Conservation (phyloP, 2,888 invertebrate species). For the Corbicula japonica region DNA sequence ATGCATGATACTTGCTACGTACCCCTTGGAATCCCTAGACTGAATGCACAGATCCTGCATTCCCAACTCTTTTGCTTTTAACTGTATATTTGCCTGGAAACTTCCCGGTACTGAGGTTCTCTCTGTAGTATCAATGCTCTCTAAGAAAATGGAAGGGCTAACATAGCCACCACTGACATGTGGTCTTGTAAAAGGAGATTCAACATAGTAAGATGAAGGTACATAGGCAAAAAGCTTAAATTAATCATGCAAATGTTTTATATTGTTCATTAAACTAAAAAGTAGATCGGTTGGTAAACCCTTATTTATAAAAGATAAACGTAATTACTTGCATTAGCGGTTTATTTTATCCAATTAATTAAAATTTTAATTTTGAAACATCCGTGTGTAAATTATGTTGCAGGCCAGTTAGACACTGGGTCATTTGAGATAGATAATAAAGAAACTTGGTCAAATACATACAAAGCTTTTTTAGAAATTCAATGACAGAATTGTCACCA, state of each 20-base stretch:
- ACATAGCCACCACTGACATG: constrained; percentile 9
- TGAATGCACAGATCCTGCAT: constrained; percentile 19
- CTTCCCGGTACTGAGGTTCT: background rate
- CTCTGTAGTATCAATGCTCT: background rate
- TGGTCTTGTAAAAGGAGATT: too few relatives aligned
- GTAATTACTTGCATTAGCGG: too few relatives aligned
- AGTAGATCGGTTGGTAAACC: background rate
- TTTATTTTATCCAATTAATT: too few relatives aligned
- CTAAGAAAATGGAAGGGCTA: background rate
- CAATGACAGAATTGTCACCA: too few relatives aligned
- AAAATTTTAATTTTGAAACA: too few relatives aligned
- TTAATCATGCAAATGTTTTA: background rate
- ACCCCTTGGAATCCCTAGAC: background rate
- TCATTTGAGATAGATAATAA: too few relatives aligned
- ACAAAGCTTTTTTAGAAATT: too few relatives aligned
- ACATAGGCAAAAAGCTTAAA: background rate
- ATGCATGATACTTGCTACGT: too few relatives aligned
- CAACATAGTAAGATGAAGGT: background rate
- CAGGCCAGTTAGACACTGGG: too few relatives aligned
- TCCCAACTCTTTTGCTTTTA: constrained; percentile 14
- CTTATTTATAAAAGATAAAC: too few relatives aligned
- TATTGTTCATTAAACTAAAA: background rate
- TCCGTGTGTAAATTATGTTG: too few relatives aligned
- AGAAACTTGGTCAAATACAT: too few relatives aligned
- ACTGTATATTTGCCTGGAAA: constrained; percentile 4